Evolutionary conservation across 1,140 invertebrate genomes (phyloP).

Genomic region (Samia ricini): DNA sequence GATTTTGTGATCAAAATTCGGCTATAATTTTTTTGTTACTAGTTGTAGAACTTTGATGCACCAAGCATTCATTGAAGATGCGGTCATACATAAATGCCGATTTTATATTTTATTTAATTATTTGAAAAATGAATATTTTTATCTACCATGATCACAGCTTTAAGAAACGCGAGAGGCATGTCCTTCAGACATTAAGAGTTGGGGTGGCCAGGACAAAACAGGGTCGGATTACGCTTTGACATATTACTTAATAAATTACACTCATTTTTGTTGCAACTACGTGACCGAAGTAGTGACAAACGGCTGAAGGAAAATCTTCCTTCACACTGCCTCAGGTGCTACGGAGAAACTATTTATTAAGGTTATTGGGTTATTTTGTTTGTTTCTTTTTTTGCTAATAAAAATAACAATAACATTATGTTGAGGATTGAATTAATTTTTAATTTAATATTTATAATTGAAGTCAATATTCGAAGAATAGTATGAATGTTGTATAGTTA

Average conservation of each 20-base stretch:
- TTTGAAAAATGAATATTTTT: neutral
- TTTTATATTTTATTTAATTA: too few species aligned
- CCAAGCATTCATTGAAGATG: too few species aligned
- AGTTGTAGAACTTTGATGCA: too few species aligned
- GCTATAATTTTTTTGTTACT: too few species aligned
- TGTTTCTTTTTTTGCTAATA: neutral
- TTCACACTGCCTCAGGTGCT: conserved; percentile 32
- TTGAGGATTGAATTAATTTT: too few species aligned
- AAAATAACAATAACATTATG: neutral
- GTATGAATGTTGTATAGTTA: too few species aligned
- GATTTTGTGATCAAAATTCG: too few species aligned
- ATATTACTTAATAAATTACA: conserved; percentile 61
- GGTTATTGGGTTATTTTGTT: conserved; percentile 20
- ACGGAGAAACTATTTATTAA: conserved; percentile 25
- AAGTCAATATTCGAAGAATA: too few species aligned
- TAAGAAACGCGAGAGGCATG: conserved; percentile 48
- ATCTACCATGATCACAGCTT: conserved; percentile 27
- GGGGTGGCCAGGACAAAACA: conserved; percentile 50
- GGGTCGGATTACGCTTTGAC: conserved; percentile 56
- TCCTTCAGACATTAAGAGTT: conserved; percentile 56
- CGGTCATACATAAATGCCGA: too few species aligned
- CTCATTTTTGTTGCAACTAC: conserved; percentile 45
- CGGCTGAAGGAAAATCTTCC: conserved; percentile 15
- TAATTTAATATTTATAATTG: too few species aligned
- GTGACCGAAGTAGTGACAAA: conserved; percentile 38